These are phyloP conservation scores for Chloroceryle aenea DNA, from an alignment of 2,113 vertebrate species.

Conservation along the genomic window DNA sequence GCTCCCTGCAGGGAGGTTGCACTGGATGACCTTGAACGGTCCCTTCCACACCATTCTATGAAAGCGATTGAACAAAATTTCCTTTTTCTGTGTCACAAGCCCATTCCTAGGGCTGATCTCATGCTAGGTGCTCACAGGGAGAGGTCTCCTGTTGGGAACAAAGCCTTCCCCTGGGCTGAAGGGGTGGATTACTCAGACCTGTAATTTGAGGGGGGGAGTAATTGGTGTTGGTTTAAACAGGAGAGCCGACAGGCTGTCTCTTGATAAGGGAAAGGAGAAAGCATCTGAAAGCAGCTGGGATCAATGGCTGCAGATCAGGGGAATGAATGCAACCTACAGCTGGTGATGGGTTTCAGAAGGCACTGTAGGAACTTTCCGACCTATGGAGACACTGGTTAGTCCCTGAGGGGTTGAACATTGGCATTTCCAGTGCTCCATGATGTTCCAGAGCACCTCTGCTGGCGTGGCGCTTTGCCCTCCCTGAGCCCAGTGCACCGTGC, in stretches of 20 bases:
- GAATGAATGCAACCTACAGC: not conserved
- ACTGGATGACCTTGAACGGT: not conserved
- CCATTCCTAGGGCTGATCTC: not conserved
- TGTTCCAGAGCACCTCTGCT: not conserved
- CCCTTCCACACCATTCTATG: not conserved
- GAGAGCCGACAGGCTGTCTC: not conserved
- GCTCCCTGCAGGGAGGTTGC: not conserved
- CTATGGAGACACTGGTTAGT: not conserved
- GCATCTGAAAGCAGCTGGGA: not conserved
- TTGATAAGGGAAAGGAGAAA: not conserved
- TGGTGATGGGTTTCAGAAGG: not conserved
- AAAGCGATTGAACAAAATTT: not conserved
- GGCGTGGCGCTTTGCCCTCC: not conserved
- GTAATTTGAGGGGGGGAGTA: not conserved
- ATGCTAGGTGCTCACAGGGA: not conserved
- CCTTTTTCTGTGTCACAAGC: not conserved
- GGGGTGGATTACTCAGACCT: not conserved
- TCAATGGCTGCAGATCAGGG: not conserved
- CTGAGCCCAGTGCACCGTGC: rapidly evolving
- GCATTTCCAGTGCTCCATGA: not conserved
- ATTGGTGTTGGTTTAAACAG: not conserved
- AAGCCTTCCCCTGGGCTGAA: not conserved
- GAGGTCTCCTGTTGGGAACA: not conserved
- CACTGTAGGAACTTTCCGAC: not conserved
- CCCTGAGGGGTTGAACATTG: not conserved